These are phyloP conservation scores for Psix sp. DNA, from an alignment of 1,140 invertebrate species.

Conservation along the genomic window DNA sequence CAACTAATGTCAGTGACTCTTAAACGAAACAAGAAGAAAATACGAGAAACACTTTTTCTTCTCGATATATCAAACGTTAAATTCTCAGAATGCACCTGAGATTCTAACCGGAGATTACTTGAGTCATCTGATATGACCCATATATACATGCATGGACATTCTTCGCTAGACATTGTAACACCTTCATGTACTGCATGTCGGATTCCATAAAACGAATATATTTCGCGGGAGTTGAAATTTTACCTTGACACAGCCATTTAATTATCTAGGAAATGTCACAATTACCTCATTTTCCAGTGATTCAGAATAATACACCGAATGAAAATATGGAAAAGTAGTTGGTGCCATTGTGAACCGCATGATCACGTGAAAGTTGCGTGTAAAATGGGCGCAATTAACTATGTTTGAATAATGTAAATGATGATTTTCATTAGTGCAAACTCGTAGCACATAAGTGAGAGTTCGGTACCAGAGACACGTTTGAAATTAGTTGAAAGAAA, in stretches of 20 bases:
- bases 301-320: background rate
- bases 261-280: no score
- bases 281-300: conserved; percentile 1
- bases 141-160: background rate
- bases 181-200: background rate
- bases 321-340: background rate
- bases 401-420: no score
- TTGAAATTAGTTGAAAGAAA: no score
- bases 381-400: background rate
- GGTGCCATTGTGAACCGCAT: no score
- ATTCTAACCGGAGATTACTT: background rate
- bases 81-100: conserved; percentile 7
- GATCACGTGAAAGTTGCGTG: background rate
- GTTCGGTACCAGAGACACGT: no score
- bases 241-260: background rate
- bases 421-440: no score
- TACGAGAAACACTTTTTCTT: background rate
- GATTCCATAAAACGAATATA: conserved; percentile 1
- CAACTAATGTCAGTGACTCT: no score
- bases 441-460: no score
- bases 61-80: background rate
- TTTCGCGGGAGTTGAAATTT: background rate
- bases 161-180: background rate
- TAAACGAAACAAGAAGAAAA: background rate
- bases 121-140: conserved; percentile 7